A percentile compares a stretch with the other conserved stretches of the same genome.
phyloP scores from a whole-genome alignment of 2,113 vertebrate species.

The Tragelaphus buxtoni region DNA sequence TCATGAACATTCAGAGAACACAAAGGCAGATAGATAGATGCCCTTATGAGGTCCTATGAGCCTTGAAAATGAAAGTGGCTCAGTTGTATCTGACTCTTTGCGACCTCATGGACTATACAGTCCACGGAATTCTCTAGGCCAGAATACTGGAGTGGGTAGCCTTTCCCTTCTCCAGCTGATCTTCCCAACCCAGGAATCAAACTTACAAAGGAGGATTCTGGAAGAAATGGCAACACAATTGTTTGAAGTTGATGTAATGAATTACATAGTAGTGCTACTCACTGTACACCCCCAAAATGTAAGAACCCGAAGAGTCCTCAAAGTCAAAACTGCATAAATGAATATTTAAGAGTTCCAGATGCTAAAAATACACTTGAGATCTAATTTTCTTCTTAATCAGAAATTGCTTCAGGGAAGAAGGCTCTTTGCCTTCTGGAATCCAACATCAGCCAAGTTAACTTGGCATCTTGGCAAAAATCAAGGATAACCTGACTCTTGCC shows the following conservation, averaged over 20 bases:
- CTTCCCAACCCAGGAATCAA: background rate
- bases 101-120: background rate
- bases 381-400: conserved; percentile 62
- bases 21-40: background rate
- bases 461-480: conserved; percentile 56
- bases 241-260: conserved; percentile 16
- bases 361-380: conserved; percentile 62
- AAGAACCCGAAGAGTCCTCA: background rate
- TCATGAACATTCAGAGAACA: conserved; percentile 22
- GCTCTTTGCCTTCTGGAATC: conserved; percentile 52
- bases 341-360: conserved; percentile 63
- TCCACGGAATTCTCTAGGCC: background rate
- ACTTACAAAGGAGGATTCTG: background rate
- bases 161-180: background rate
- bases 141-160: background rate
- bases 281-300: background rate
- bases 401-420: conserved; percentile 60
- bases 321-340: conserved; percentile 59
- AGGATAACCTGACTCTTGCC: conserved; percentile 38
- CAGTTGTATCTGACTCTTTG: background rate
- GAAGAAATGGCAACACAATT: background rate
- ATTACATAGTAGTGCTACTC: background rate
- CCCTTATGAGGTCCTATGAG: background rate
- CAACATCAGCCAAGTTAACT: conserved; percentile 38
- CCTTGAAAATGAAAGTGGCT: background rate